phyloP scores from a whole-genome alignment of 2,113 vertebrate species.

The Hippolais icterina region DNA sequence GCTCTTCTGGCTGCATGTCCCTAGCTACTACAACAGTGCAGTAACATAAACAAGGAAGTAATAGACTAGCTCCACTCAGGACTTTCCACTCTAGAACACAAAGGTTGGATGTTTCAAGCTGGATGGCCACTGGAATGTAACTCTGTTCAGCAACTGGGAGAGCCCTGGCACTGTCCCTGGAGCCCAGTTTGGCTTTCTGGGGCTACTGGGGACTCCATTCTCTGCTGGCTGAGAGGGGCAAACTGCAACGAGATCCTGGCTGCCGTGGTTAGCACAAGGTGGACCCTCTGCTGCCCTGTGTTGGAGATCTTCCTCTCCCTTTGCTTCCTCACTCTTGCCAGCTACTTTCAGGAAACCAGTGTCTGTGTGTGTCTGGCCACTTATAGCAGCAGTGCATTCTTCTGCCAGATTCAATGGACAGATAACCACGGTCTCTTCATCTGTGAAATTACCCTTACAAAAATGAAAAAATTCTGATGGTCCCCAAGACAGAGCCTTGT shows the following conservation, averaged over 20 bases:
- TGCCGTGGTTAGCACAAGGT: not conserved
- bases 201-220: not conserved
- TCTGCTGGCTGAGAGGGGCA: not conserved
- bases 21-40: not conserved
- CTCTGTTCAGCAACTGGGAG: not conserved
- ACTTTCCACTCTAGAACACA: not conserved
- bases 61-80: not conserved
- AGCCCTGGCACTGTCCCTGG: not conserved
- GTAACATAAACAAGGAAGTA: not conserved
- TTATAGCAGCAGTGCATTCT: not conserved
- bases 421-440: not conserved
- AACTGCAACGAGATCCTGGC: not conserved
- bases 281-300: fast-evolving
- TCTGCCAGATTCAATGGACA: not conserved
- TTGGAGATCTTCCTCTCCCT: not conserved
- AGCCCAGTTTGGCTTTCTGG: not conserved
- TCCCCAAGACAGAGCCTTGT: not conserved
- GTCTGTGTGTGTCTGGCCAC: not conserved
- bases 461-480: not conserved
- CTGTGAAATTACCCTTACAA: not conserved
- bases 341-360: not conserved
- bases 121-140: not conserved
- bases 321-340: not conserved
- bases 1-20: too few relatives aligned
- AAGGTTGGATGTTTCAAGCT: not conserved